Conservation (phyloP, 2,113 vertebrate species). For the Protobothrops mucrosquamatus region DNA sequence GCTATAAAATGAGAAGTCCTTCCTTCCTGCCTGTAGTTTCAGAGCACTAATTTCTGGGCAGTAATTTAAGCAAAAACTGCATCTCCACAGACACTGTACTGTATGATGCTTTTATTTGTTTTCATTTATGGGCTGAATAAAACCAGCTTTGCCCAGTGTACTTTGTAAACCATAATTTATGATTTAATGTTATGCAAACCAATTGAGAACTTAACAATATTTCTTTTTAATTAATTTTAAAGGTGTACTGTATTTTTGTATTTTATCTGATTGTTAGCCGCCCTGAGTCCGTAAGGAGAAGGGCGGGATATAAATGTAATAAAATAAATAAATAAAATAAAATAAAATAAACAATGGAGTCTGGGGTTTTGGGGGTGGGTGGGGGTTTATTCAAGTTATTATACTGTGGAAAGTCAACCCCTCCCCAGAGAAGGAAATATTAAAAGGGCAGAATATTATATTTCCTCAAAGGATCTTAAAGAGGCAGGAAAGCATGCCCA, state of each 20-base stretch:
- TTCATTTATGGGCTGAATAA: neutral
- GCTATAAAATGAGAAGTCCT: neutral
- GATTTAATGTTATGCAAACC: neutral
- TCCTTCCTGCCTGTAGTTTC: neutral
- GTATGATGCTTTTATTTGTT: neutral
- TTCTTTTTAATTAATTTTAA: no score
- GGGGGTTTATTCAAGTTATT: neutral
- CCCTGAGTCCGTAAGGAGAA: no score
- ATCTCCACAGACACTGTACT: neutral
- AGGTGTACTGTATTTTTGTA: no score
- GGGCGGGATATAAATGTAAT: no score
- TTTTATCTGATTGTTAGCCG: no score
- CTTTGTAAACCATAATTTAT: neutral
- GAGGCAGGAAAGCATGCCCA: no score
- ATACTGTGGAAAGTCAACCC: neutral
- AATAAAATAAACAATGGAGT: no score
- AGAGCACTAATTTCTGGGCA: neutral
- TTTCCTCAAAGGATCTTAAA: no score
- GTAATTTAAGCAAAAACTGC: neutral
- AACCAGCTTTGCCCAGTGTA: neutral
- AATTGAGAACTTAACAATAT: neutral
- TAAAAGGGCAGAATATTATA: no score
- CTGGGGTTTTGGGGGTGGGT: neutral
- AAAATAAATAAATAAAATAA: no score
- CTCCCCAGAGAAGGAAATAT: no score